phyloP scores from a whole-genome alignment of 2,797 vertebrate species.

The Alcedo quadribrachys region DNA sequence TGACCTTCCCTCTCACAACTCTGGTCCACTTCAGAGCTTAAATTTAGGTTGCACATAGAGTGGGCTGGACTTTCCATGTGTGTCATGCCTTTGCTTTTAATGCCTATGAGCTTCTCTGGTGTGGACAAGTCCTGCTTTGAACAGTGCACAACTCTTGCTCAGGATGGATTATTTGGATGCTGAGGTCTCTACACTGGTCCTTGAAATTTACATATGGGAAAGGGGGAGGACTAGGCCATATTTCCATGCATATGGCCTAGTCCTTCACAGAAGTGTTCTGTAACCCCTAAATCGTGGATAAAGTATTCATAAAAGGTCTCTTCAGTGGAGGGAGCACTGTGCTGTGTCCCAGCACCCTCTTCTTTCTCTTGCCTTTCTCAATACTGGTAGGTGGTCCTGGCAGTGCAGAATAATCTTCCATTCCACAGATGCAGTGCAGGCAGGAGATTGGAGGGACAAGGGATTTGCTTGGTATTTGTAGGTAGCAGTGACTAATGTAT shows the following conservation, averaged over 20 bases:
- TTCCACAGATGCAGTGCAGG: not conserved
- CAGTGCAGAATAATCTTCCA: not conserved
- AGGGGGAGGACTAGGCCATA: not conserved
- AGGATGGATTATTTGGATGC: not conserved
- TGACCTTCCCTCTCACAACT: not conserved
- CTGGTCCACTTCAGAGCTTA: not conserved
- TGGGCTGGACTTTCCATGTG: not conserved
- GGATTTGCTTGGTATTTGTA: not conserved
- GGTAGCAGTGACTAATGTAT: not conserved
- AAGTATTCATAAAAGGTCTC: not conserved
- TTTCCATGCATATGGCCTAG: not conserved
- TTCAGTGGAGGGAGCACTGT: not conserved
- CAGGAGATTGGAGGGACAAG: accelerated
- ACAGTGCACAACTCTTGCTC: not conserved
- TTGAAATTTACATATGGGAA: not conserved
- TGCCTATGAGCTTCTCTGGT: not conserved
- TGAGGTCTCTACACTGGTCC: not conserved
- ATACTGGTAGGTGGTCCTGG: not conserved
- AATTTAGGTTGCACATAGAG: not conserved
- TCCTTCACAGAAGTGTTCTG: not conserved
- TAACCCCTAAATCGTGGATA: not conserved
- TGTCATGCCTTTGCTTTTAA: not conserved
- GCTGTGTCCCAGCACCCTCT: not conserved
- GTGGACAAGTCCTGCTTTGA: not conserved
- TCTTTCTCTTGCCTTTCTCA: not conserved